Evolutionary conservation across 2,888 invertebrate genomes (phyloP), one percentile per base, ranked within the genome.

Genomic region (Schizotus pectinicornis): DNA sequence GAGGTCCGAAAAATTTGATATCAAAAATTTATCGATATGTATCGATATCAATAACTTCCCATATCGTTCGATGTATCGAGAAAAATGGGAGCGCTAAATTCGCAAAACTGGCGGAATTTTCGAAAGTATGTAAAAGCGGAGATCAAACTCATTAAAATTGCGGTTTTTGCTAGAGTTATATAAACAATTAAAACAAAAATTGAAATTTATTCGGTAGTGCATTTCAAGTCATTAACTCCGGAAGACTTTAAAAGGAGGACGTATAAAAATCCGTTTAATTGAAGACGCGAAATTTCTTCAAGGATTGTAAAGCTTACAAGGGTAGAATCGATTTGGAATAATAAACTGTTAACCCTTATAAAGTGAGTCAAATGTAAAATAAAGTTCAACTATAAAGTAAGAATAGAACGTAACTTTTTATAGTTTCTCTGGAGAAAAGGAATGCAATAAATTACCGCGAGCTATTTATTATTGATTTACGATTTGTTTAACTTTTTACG

Each of bases 291-390:
- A 56, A 56, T 45, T 56, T 50, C 49, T 45, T 39, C 22, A 13
- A 38, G 37, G 50, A 50, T 51, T 46, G 50, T 51, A 56, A 56
- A 51, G 22, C 39, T 50, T 46, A 56, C 48, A 56, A 53, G 37
- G 42, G 37, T 37, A 32, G 31, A 59, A 59, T 59, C 59, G 36
- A 59, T 59, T 51, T 51, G 31, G 59, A 45, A 51, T 56, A 51
- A 56, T 56, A 59, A 59, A 59, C 49, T 55, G 59, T 59, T 59
- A 51, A 54, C 54, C 46, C 46, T 49, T 53, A 55, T 59, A 59
- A 59, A 59, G 46, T 45, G 59, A 51, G 31, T 47, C 42, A 56
- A 59, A 56, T 59, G 43, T 59, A 50, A 50, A 59, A 59, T 51
- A 56, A 47, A 51, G 34, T 55, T 37, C 46, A 42, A 55, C 54